Evolutionary conservation across 2,113 vertebrate genomes (phyloP).

Genomic region (Serilophus lunatus): DNA sequence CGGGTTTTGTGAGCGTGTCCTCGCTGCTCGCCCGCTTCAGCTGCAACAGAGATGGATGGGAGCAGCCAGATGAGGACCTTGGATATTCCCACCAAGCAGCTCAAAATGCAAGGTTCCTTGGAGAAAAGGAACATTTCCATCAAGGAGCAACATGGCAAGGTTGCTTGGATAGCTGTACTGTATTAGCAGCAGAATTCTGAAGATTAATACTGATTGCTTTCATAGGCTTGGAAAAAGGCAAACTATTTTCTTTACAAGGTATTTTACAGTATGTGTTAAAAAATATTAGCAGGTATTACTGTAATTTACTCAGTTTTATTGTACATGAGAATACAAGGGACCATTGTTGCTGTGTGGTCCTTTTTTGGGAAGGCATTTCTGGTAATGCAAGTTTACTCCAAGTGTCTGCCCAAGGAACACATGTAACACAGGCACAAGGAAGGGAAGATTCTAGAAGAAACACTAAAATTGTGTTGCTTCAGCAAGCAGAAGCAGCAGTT

Average conservation of each 20-base stretch:
- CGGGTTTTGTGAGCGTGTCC: slow-evolving; percentile 86
- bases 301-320: neutral
- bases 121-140: neutral
- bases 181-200: neutral
- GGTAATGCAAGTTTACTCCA: neutral
- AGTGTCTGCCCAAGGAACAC: neutral
- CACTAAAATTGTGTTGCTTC: neutral
- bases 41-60: slow-evolving; percentile 50
- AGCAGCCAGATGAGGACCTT: neutral
- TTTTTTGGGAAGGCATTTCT: neutral
- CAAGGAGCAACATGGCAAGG: neutral
- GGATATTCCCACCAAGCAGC: neutral
- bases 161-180: neutral
- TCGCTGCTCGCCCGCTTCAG: slow-evolving; percentile 94
- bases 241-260: neutral
- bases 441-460: neutral
- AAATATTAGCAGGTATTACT: neutral
- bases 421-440: neutral
- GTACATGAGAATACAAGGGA: neutral
- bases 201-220: neutral
- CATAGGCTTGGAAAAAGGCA: neutral
- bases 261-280: neutral
- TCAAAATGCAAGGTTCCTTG: neutral
- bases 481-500: neutral
- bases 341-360: neutral